phyloP scores from a whole-genome alignment of 2,113 vertebrate species.

The Ciconia stormi region DNA sequence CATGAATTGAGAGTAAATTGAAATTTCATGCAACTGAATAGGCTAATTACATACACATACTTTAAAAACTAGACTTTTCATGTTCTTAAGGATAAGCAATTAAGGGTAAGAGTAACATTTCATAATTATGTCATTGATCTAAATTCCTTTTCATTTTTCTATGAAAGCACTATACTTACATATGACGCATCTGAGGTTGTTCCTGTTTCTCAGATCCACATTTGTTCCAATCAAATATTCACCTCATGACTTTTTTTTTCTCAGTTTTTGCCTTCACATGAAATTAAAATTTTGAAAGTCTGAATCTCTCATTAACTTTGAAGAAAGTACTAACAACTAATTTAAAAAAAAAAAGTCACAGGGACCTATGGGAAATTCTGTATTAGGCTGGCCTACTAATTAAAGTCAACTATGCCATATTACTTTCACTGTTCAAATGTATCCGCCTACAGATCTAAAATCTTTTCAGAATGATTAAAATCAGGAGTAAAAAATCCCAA shows the following conservation, averaged over 20 bases:
- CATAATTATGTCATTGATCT: constrained; percentile 34
- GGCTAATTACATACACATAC: constrained; percentile 38
- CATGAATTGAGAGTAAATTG: background rate
- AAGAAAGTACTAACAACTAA: constrained; percentile 37
- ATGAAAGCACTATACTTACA: background rate
- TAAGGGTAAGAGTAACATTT: constrained; percentile 38
- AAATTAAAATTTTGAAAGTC: constrained; percentile 25
- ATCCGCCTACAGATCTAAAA: constrained; percentile 39
- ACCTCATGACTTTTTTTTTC: background rate
- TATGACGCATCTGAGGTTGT: background rate
- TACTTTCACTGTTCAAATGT: constrained; percentile 37
- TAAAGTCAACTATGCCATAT: constrained; percentile 51
- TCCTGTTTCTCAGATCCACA: background rate
- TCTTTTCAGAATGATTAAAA: constrained; percentile 44
- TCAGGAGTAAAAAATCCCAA: constrained; percentile 42
- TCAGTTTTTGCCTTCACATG: background rate
- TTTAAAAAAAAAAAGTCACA: background rate
- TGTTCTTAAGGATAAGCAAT: constrained; percentile 50
- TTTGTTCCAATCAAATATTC: constrained; percentile 39
- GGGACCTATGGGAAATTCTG: constrained; percentile 34
- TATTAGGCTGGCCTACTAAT: constrained; percentile 60
- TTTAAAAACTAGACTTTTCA: constrained; percentile 7
- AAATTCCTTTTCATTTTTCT: background rate
- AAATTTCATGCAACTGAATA: constrained; percentile 18
- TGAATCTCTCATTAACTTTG: constrained; percentile 23